Evolutionary conservation across 2,113 vertebrate species (phyloP).

Genomic region (Isichthys henryi): DNA sequence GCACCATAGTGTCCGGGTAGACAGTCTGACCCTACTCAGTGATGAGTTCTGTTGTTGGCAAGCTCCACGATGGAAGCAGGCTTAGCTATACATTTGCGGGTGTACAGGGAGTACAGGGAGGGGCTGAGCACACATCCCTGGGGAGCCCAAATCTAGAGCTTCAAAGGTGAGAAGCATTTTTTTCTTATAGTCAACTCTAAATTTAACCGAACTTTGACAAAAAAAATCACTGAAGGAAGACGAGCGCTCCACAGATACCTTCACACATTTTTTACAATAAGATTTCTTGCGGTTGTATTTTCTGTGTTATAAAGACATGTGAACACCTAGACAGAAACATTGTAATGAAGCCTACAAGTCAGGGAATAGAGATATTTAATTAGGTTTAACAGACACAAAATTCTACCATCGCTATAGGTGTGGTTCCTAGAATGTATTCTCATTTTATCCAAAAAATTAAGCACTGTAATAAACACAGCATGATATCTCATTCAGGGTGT

Average conservation of each 20-base stretch:
- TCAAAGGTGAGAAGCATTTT: background rate
- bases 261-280: background rate
- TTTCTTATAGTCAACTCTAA: background rate
- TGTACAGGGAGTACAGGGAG: background rate
- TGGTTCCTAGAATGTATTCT: background rate
- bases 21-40: background rate
- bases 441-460: background rate
- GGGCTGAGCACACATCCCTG: background rate
- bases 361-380: background rate
- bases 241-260: background rate
- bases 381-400: background rate
- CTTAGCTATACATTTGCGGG: background rate
- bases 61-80: background rate
- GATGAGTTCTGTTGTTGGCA: background rate
- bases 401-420: background rate
- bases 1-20: background rate
- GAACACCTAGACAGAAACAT: background rate
- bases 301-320: background rate
- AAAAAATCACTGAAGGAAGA: background rate
- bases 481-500: background rate
- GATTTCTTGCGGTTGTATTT: background rate
- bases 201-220: background rate
- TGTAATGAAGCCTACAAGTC: background rate
- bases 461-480: background rate
- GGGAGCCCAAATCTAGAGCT: background rate